Evolutionary conservation across 2,888 invertebrate genomes (phyloP), one percentile per base, ranked within the genome.

Genomic region (Lagria hirta): DNA sequence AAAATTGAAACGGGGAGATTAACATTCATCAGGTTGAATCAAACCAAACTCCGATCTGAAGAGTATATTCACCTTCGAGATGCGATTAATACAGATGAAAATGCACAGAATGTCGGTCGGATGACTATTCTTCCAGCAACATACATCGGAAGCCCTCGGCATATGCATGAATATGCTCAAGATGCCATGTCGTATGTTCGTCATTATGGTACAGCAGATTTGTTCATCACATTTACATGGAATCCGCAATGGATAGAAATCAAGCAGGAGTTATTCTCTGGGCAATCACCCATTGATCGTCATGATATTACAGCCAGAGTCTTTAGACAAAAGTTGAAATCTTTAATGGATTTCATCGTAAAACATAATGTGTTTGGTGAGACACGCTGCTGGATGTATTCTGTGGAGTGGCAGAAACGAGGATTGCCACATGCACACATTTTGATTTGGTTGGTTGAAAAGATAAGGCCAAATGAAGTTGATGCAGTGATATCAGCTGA

Each of bases 1-100:
- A 69, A 69, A 60, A 62, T 69, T n/a, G 67, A 69, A 47, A 60
- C 52, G 4, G 67, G 68, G 57, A 58, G 65, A 24, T 42, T 69
- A 20, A 22, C 24, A 34, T 70, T 44, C 50, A 50, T 70, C 7
- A 40, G 60, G 27, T 53, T 48, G 10, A 66, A 67, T 42, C 60
- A 66, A 50, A 12, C 23, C 8, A 56, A 65, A 43, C 44, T 67
- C 13, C 57, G 65, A 22, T 22, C 57, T 18, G 55, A 68, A 51
- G 49, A 68, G n/a, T 68, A 61, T 45, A 62, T 66, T 38, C 63
- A 73, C 51, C 34, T 71, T 35, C 52, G 65, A 17, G 62, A 66
- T 52, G 62, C 62, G 3, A 42, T 62, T 12, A 17, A n/a, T 7
- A 45, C 32, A 17, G 55, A 66, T 37, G 58, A 17, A 2, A 44